phyloP scores from a whole-genome alignment of 2,888 invertebrate genomes.

The Conchocele bisecta region DNA sequence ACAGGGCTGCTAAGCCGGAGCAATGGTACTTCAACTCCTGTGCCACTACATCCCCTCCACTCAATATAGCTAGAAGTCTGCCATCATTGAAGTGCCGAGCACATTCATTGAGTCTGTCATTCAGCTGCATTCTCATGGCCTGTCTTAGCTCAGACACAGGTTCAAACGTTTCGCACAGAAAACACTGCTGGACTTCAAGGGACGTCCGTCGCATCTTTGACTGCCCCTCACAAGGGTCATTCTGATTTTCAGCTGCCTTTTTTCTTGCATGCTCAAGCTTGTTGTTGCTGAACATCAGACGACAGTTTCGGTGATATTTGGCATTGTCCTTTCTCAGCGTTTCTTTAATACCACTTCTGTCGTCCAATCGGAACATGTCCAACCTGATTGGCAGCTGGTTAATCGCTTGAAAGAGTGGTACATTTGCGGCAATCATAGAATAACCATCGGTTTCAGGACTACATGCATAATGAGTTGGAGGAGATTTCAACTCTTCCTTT shows the following conservation, averaged over 20 bases:
- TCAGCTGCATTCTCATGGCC: slow-evolving; percentile 54
- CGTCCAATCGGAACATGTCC: slow-evolving; percentile 42
- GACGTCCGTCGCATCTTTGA: background rate
- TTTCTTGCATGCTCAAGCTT: slow-evolving; percentile 43
- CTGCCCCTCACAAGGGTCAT: too few species aligned
- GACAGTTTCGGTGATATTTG: slow-evolving; percentile 50
- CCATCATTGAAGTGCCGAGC: slow-evolving; percentile 51
- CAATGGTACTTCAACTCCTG: slow-evolving; percentile 58
- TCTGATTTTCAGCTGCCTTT: too few species aligned
- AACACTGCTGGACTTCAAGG: slow-evolving; percentile 20
- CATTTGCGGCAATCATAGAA: slow-evolving; percentile 22
- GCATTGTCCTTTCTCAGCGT: slow-evolving; percentile 43
- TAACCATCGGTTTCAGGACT: slow-evolving; percentile 23
- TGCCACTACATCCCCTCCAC: slow-evolving; percentile 57
- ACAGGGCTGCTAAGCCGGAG: slow-evolving; percentile 42
- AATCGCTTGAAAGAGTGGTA: slow-evolving; percentile 35
- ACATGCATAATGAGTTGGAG: slow-evolving; percentile 16
- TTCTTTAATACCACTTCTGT: slow-evolving; percentile 52
- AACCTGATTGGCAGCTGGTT: slow-evolving; percentile 38
- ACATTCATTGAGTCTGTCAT: slow-evolving; percentile 47
- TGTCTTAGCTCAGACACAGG: slow-evolving; percentile 28
- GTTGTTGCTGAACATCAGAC: slow-evolving; percentile 42
- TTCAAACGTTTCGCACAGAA: slow-evolving; percentile 41
- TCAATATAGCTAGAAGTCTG: slow-evolving; percentile 46
- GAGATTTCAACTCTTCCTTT: slow-evolving; percentile 35